Evolutionary conservation across 2,888 invertebrate species (phyloP).

Genomic region (Anarsia innoxiella): DNA sequence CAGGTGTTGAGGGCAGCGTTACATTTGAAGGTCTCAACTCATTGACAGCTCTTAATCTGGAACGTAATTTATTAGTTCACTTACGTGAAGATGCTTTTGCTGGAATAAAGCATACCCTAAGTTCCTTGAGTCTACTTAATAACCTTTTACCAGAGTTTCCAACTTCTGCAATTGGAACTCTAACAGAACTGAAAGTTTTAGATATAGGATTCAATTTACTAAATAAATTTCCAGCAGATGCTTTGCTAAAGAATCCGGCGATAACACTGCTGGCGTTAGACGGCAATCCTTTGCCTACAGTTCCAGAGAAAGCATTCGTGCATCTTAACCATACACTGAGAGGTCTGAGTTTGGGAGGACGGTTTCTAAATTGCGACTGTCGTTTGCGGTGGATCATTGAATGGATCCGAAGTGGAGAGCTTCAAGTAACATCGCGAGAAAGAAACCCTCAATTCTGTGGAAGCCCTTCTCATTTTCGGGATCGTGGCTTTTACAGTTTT

Average conservation of each 20-base stretch:
- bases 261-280: slow-evolving; percentile 92
- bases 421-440: slow-evolving; percentile 94
- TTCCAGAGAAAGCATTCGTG: slow-evolving; percentile 85
- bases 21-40: slow-evolving; percentile 87
- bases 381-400: slow-evolving; percentile 90
- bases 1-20: slow-evolving; percentile 78
- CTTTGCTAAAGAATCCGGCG: slow-evolving; percentile 87
- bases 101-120: slow-evolving; percentile 87
- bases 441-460: slow-evolving; percentile 95
- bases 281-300: slow-evolving; percentile 90
- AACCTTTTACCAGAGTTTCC: slow-evolving; percentile 93
- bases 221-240: slow-evolving; percentile 85
- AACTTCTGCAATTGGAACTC: slow-evolving; percentile 82
- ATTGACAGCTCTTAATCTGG: slow-evolving; percentile 90
- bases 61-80: slow-evolving; percentile 88
- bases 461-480: slow-evolving; percentile 84
- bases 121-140: slow-evolving; percentile 91
- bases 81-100: slow-evolving; percentile 85
- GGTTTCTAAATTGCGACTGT: slow-evolving; percentile 92
- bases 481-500: slow-evolving; percentile 90
- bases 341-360: slow-evolving; percentile 90
- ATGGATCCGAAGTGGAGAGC: slow-evolving; percentile 90
- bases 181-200: slow-evolving; percentile 88
- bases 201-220: slow-evolving; percentile 95
- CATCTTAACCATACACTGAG: slow-evolving; percentile 88